phyloP scores from a whole-genome alignment of 2,888 invertebrate genomes.

The Dryobotodes eremita region DNA sequence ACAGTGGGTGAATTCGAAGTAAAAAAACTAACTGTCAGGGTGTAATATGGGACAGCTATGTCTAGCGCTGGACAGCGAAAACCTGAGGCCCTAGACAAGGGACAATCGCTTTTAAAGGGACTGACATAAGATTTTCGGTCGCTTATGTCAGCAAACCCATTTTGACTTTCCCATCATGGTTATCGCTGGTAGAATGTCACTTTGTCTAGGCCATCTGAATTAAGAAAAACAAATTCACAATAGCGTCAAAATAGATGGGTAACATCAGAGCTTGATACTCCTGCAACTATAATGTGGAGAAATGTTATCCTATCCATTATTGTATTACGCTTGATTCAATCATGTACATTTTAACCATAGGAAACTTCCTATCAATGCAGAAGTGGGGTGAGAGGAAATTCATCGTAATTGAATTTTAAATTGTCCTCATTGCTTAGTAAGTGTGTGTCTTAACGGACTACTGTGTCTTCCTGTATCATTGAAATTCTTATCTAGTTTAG shows the following conservation, averaged over 20 bases:
- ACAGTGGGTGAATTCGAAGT: not conserved
- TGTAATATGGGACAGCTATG: not conserved
- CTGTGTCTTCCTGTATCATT: conserved; percentile 45
- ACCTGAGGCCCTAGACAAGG: not conserved
- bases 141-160: too few species aligned
- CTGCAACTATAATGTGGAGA: not conserved
- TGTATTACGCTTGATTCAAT: not conserved
- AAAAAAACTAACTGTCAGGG: not conserved
- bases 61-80: not conserved
- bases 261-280: not conserved
- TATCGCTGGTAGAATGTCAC: too few species aligned
- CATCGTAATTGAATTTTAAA: conserved; percentile 12
- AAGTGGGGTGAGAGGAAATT: conserved; percentile 8
- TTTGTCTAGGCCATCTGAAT: not conserved
- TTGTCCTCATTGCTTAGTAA: conserved; percentile 26
- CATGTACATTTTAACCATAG: conserved; percentile 11
- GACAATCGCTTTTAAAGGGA: not conserved
- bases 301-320: not conserved
- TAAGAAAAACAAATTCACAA: not conserved
- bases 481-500: conserved; percentile 47
- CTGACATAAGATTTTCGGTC: too few species aligned
- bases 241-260: not conserved
- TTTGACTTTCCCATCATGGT: too few species aligned
- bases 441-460: not conserved
- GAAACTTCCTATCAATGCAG: conserved; percentile 6